Percentiles rank a stretch among this genome's conserved stretches.
phyloP scores from a whole-genome alignment of 1,140 invertebrate species.

The Drosophila chauvacae region DNA sequence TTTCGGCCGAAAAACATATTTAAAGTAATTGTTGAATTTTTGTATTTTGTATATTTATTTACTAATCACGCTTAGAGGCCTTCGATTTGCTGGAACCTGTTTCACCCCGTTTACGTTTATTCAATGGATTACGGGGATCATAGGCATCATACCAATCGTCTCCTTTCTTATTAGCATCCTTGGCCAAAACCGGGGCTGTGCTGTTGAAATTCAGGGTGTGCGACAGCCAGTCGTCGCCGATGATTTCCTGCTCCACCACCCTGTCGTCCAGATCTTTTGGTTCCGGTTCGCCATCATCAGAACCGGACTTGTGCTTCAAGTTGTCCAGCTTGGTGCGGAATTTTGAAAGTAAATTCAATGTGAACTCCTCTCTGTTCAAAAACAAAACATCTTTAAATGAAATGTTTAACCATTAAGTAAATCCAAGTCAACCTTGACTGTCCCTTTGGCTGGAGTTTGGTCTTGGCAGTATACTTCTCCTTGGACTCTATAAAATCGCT shows the following conservation, averaged over 20 bases:
- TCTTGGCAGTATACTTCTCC: constrained; percentile 90
- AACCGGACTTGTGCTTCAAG: constrained; percentile 87
- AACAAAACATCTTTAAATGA: constrained; percentile 12
- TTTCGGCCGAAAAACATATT: neutral
- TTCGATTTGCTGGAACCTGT: constrained; percentile 43
- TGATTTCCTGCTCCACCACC: constrained; percentile 85
- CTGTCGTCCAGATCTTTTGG: constrained; percentile 42
- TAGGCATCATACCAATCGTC: constrained; percentile 98
- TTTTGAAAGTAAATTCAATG: constrained; percentile 91
- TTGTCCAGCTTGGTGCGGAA: constrained; percentile 92
- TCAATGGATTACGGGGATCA: constrained; percentile 97
- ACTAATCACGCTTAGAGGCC: constrained; percentile 23
- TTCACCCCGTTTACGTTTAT: constrained; percentile 93
- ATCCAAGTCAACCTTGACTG: constrained; percentile 85
- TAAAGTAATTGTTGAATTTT: neutral
- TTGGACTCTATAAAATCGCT: constrained; percentile 91
- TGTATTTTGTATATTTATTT: constrained; percentile 4
- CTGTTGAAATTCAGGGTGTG: constrained; percentile 93
- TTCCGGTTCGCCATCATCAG: constrained; percentile 64
- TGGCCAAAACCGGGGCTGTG: constrained; percentile 91
- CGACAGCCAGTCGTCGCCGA: constrained; percentile 88
- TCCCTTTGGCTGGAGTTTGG: constrained; percentile 89
- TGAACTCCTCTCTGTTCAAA: constrained; percentile 88
- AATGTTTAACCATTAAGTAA: neutral
- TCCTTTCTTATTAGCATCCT: constrained; percentile 97